Base-by-base conservation (phyloP, 2,797 vertebrate genomes). In the Falco rusticolus region DNA sequence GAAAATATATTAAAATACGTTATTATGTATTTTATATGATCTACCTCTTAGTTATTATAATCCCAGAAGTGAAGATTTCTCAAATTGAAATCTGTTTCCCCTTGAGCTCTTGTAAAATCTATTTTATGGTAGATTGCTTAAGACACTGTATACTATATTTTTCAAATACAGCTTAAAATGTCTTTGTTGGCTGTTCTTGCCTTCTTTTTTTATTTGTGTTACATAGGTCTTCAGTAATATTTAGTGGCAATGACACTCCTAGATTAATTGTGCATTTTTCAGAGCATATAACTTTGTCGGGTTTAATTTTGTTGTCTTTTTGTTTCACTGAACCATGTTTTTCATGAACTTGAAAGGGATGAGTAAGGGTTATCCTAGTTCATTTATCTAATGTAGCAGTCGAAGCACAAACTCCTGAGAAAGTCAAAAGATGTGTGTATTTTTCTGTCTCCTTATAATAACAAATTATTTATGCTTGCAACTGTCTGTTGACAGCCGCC, bases 271-370 rank as follows among this genome's bases (percentile, higher is more conserved):
- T 25, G 20, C 41, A 7, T 77, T 80, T n/a, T 85, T 91, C 34
- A 68, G 50, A 75, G 26, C 41, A 43, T 25, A 29, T 15, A 64
- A 76, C 26, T 95, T 94, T 69, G 63, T 91, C 70, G 28, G 54
- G 72, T 96, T 79, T 75, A 71, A 84, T 95, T 89, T 76, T 68
- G 5, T 81, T 94, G 57, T 37, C 16, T 90, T 81, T 93, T 83
- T 71, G 33, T 95, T 91, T 84, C 72, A 60, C 61, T 47, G 53
- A 75, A 90, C 64, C 6, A 5, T 6, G 3, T 41, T 93, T 88
- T 68, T 70, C 39, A 37, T 57, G 48, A 48, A 54, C 41, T 61
- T 71, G 68, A 48, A 60, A 86, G 47, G 10, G 41, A 59, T 66
- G 34, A 63, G 47, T 25, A 85, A 57, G 29, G n/a, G 33, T 87